These are phyloP conservation scores for Pedetes capensis DNA, from an alignment of 2,113 vertebrate species.

Conservation along the genomic window DNA sequence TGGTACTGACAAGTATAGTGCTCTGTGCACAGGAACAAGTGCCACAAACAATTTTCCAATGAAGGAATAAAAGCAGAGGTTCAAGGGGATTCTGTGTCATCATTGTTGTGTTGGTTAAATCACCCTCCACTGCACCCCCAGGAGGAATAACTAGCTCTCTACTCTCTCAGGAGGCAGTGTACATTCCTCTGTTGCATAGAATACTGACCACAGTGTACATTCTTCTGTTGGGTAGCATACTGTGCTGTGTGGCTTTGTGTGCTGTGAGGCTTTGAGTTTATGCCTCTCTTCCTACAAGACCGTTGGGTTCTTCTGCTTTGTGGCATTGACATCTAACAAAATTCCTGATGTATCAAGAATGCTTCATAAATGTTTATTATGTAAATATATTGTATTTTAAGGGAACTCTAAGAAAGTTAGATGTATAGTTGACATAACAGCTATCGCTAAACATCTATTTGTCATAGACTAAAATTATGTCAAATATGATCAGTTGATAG, in stretches of 20 bases:
- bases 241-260: too few species aligned
- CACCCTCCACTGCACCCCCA: not conserved
- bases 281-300: not conserved
- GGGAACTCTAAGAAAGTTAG: not conserved
- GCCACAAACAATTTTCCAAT: not conserved
- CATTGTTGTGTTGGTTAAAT: not conserved
- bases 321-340: not conserved
- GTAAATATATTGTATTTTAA: not conserved
- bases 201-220: not conserved
- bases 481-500: not conserved
- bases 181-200: not conserved
- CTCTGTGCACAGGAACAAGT: not conserved
- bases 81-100: not conserved
- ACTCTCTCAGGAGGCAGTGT: not conserved
- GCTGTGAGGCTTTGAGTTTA: not conserved
- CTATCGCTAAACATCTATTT: not conserved
- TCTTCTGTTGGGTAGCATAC: too few species aligned
- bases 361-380: not conserved
- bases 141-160: not conserved
- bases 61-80: not conserved
- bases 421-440: not conserved
- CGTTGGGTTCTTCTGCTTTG: not conserved
- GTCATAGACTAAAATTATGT: not conserved
- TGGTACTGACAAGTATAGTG: not conserved
- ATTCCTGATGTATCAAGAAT: not conserved